Conservation (phyloP, 1,140 invertebrate species). For the Agrypnia vestita region DNA sequence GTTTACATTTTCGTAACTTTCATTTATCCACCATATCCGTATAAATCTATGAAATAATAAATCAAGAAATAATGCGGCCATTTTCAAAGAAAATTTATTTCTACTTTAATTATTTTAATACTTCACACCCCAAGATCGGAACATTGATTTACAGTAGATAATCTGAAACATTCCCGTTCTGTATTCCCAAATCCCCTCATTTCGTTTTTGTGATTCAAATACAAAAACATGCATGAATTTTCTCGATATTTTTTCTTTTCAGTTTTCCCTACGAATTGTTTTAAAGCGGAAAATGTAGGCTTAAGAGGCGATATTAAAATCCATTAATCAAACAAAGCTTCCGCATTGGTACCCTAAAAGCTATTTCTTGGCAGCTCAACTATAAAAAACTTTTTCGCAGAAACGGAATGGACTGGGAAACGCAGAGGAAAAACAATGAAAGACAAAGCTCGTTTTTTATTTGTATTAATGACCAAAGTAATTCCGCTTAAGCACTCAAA, state of each 20-base stretch:
- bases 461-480: constrained; percentile 43
- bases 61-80: too few relatives aligned
- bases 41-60: too few relatives aligned
- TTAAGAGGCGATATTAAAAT: constrained; percentile 46
- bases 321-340: constrained; percentile 47
- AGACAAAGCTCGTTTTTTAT: constrained; percentile 35
- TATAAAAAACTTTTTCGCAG: constrained; percentile 43
- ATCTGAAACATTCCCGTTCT: too few relatives aligned
- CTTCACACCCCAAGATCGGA: too few relatives aligned
- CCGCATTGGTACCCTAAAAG: constrained; percentile 45
- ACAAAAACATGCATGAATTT: constrained; percentile 27
- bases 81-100: too few relatives aligned
- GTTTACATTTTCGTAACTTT: too few relatives aligned
- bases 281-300: constrained; percentile 44
- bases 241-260: constrained; percentile 4
- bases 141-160: too few relatives aligned
- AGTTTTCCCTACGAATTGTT: constrained; percentile 15
- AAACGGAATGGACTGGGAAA: constrained; percentile 35
- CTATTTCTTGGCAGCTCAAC: constrained; percentile 49
- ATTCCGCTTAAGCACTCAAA: constrained; percentile 37
- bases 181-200: too few relatives aligned
- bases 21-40: too few relatives aligned
- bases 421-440: constrained; percentile 42
- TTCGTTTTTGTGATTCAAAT: too few relatives aligned
- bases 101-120: too few relatives aligned